A percentile compares a stretch with the other conserved stretches of the same genome.
phyloP scores from a whole-genome alignment of 2,888 invertebrate genomes.

The Torymus texanus region DNA sequence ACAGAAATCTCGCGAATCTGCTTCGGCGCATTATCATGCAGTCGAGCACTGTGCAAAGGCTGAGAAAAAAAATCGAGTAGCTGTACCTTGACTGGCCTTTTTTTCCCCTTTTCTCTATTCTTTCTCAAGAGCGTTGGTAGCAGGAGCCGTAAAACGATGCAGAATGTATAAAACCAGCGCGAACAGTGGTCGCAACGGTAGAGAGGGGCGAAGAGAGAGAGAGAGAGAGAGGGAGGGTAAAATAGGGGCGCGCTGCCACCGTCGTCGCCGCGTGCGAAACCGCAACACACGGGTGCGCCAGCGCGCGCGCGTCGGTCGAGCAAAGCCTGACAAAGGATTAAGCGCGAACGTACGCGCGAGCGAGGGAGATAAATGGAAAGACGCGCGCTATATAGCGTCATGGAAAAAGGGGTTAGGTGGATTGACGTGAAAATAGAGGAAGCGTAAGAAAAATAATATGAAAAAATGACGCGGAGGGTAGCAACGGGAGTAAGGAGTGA shows the following conservation, averaged over 20 bases:
- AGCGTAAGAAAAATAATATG: constrained; percentile 59
- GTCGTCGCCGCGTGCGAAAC: constrained; percentile 10
- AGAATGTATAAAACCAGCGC: not conserved
- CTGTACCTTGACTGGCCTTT: not conserved
- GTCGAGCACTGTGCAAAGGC: no score
- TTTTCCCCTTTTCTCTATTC: not conserved
- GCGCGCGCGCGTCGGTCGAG: constrained; percentile 28
- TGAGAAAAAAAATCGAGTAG: no score
- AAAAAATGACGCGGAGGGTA: constrained; percentile 30
- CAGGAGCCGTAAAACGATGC: constrained; percentile 36
- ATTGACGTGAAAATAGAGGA: constrained; percentile 55
- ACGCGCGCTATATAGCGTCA: not conserved
- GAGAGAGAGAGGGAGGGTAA: not conserved
- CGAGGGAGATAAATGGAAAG: constrained; percentile 47
- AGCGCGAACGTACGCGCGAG: constrained; percentile 22
- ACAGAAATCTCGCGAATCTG: no score
- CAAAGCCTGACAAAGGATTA: constrained; percentile 54
- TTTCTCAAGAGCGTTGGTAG: not conserved
- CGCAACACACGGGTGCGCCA: not conserved
- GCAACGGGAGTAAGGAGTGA: no score
- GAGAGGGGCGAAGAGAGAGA: not conserved
- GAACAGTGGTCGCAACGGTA: not conserved
- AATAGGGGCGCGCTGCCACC: not conserved
- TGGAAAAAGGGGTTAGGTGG: constrained; percentile 34
- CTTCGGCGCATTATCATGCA: no score